A percentile compares a stretch with the other conserved stretches of the same genome.
phyloP scores from a whole-genome alignment of 1,140 invertebrate genomes.

The Eumeta japonica region DNA sequence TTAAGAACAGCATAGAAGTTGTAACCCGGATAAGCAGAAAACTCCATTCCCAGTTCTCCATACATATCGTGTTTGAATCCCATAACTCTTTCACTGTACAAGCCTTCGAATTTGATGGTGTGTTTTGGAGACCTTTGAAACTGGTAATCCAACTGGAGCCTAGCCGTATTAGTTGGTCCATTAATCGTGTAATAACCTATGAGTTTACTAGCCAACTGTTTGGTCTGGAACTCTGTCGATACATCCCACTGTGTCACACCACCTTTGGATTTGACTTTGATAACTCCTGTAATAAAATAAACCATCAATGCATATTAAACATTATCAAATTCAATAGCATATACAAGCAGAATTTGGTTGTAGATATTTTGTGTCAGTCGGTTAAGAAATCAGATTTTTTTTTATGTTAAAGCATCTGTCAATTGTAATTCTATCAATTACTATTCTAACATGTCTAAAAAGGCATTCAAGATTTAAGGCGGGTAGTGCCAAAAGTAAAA shows the following conservation, averaged over 20 bases:
- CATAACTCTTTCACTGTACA: constrained; percentile 63
- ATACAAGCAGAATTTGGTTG: too few relatives aligned
- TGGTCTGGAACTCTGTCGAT: constrained; percentile 67
- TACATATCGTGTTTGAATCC: constrained; percentile 61
- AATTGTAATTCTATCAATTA: too few relatives aligned
- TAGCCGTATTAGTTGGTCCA: constrained; percentile 50
- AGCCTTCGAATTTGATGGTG: constrained; percentile 65
- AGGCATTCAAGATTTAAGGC: too few relatives aligned
- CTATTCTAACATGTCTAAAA: too few relatives aligned
- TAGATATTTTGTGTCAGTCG: too few relatives aligned
- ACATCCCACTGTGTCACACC: constrained; percentile 71
- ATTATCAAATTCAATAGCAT: background rate
- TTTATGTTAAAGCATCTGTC: too few relatives aligned
- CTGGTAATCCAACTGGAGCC: constrained; percentile 67
- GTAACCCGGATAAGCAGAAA: constrained; percentile 72
- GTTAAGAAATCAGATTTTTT: too few relatives aligned
- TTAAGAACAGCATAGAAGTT: constrained; percentile 69
- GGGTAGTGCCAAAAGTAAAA: too few relatives aligned
- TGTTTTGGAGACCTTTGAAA: constrained; percentile 67
- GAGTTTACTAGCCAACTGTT: constrained; percentile 64
- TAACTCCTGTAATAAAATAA: constrained; percentile 21
- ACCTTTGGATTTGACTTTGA: constrained; percentile 59
- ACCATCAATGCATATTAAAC: constrained; percentile 2
- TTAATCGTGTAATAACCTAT: constrained; percentile 67
- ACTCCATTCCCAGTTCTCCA: constrained; percentile 66